These are phyloP conservation scores for Argynnis bischoffii DNA, from an alignment of 2,888 invertebrate species.

Conservation along the genomic window DNA sequence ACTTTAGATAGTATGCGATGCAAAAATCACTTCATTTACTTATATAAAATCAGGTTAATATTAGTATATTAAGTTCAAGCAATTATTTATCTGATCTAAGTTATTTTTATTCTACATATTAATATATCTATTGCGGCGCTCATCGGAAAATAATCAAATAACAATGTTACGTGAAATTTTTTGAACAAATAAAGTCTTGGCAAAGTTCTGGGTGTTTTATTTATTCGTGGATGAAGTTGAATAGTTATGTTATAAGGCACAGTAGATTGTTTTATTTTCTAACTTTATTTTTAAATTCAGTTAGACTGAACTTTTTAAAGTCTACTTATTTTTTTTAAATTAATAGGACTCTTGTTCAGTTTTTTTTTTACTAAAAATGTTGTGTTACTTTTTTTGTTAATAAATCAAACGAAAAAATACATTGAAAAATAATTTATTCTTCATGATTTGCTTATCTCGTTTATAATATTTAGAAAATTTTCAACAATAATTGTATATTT, in stretches of 20 bases:
- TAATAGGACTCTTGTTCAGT: too few relatives aligned
- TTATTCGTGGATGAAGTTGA: slow-evolving; percentile 27
- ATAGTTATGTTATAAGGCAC: neutral
- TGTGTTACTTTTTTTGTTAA: neutral
- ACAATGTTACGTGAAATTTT: slow-evolving; percentile 12
- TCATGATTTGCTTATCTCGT: slow-evolving; percentile 75
- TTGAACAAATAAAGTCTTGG: slow-evolving; percentile 40
- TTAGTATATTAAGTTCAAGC: too few relatives aligned
- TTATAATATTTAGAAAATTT: slow-evolving; percentile 79
- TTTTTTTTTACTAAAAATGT: neutral
- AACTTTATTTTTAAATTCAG: too few relatives aligned
- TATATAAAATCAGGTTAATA: too few relatives aligned
- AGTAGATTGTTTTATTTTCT: too few relatives aligned
- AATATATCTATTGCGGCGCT: neutral
- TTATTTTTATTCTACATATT: neutral
- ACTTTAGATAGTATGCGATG: too few relatives aligned
- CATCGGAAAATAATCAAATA: neutral
- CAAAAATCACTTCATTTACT: too few relatives aligned
- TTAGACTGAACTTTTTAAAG: too few relatives aligned
- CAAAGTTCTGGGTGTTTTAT: slow-evolving; percentile 41
- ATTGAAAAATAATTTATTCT: slow-evolving; percentile 82
- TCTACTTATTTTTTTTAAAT: too few relatives aligned
- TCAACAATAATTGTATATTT: slow-evolving; percentile 81
- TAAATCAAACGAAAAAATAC: slow-evolving; percentile 64
- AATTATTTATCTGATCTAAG: too few relatives aligned